Base-by-base conservation (phyloP, 2,113 vertebrate species). In the Mormyrus lacerda region DNA sequence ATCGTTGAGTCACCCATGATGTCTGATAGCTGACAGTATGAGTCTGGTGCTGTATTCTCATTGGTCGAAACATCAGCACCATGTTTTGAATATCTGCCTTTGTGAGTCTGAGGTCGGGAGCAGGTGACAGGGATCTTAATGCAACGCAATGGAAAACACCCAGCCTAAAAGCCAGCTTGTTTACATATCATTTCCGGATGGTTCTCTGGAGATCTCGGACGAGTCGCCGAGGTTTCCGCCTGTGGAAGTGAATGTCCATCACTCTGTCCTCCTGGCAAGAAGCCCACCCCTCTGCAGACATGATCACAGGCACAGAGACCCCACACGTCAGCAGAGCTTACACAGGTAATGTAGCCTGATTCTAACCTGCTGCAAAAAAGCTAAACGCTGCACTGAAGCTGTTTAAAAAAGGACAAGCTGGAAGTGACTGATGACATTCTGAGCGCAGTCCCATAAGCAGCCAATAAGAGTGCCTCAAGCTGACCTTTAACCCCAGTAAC, bases 241-340 rank as follows among this genome's bases (percentile, higher is more conserved):
- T 55, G 53, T 90, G 53, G 88, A 61, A 84, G 19, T 35, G 53
- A 58, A 50, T 84, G 53, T 89, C 42, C 82, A 84, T 45, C 1
- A 47, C 88, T 10, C 79, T 90, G 85, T 89, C 76, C 89, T 86
- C 42, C 88, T 90, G 90, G 89, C 89, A 89, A 48, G 83, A 90
- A 19, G 27, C 47, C 35, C 48, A 87, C 31, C 86, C 85, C 44
- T 58, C 58, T 35, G 73, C 47, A 51, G 69, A 55, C 89, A 92
- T 92, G 90, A 89, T 91, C 51, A 89, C 88, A 90, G 92, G 89
- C 90, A 91, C 89, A 90, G 76, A 31, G 83, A 19, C 21, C 39
- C 50, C 31, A 11, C 15, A 3, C 6, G 6, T 35, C 35, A 27
- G 27, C 13, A 9, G 5, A 39, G 85, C 50, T 11, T 87, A n/a